Evolutionary conservation across 1,140 invertebrate species (phyloP), one percentile per base, ranked within the genome.

Genomic region (Sesamia nonagrioides): DNA sequence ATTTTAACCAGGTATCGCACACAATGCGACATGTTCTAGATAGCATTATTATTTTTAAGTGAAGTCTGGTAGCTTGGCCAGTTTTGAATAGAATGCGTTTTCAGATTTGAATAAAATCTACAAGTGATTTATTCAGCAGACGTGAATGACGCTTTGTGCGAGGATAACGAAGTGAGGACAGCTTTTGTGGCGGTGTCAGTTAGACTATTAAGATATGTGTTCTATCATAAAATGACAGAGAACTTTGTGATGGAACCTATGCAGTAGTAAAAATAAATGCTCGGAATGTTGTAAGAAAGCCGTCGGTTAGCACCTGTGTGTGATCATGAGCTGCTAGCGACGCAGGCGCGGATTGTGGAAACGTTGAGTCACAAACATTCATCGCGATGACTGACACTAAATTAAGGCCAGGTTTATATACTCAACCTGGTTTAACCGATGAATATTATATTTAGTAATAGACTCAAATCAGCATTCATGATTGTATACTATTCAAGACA

Each of bases 11-110:
- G 48, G 74, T 76, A 66, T 52, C 48, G 45, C 61, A 76, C 74
- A 76, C 60, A 76, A 76, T 66, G 60, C 45, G 45, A 52, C 74
- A 66, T 66, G 60, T 76, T 66, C 74, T 45, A 76, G 74, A 76
- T 66, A 66, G 45, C 60, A 54, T 40, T 76, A 66, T 66, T 54
- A 61, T 75, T 61, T 75, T 60, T 75, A 37, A 61, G 72, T 61
- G 72, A 45, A 61, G 56, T 60, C 54, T 75, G 56, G 54, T 58
- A 56, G 69, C 33, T 21, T 73, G 21, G 3, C 4, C 33, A 37
- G 52, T 73, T 73, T 54, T 58, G 69, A 73, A 73, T 73, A 58
- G 69, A 58, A 56, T 73, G 35, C 52, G 69, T 71, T 56, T 73
- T 15, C 45, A 50, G 52, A 73, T 58, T 73, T 73, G 50, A 56